Evolutionary conservation across 2,888 invertebrate genomes (phyloP), one percentile per base, ranked within the genome.

Genomic region (Timema podura): DNA sequence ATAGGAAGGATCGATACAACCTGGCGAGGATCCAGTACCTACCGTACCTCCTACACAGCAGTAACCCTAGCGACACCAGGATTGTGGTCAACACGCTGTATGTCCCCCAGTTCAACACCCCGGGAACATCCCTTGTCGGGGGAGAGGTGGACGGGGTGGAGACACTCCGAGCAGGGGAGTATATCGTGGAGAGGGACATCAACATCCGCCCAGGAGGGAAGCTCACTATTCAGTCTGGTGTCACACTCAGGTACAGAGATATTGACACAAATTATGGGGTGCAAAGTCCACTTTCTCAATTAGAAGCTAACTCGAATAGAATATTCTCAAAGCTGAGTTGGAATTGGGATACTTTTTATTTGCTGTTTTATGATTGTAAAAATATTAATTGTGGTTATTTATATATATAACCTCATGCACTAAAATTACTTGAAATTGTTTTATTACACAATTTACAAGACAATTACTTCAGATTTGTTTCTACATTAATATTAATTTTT

Each of bases 101-200:
- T 77, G 92, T 95, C 0, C 92, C 95, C 0, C 87, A 89, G 75
- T 94, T 95, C 78, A 87, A 71, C 70, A 84, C 86, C 46, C 87
- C 88, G 8, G 89, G 88, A 48, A 86, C 88, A 0, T 89, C 89
- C 76, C 81, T 87, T 61, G 90, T 96, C 13, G 96, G 96, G 0
- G 97, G 97, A 16, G 95, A 96, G 81, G 93, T 98, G 0, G 96
- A 95, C 80, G 97, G 97, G 0, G 90, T 91, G 77, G 94, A 95
- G 83, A 87, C 87, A 75, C 83, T 95, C 54, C 85, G 86, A n/a
- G 83, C 90, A 69, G 96, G 95, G 13, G 92, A 93, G 76, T 99
- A 98, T 79, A 86, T 89, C 9, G 98, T 99, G 0, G 91, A 92
- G 71, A 89, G 94, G 77, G 99, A 99, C 79, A 96, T 99, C 65